These are phyloP conservation scores for Diabrotica virgifera DNA, from an alignment of 1,140 invertebrate species.

Conservation along the genomic window DNA sequence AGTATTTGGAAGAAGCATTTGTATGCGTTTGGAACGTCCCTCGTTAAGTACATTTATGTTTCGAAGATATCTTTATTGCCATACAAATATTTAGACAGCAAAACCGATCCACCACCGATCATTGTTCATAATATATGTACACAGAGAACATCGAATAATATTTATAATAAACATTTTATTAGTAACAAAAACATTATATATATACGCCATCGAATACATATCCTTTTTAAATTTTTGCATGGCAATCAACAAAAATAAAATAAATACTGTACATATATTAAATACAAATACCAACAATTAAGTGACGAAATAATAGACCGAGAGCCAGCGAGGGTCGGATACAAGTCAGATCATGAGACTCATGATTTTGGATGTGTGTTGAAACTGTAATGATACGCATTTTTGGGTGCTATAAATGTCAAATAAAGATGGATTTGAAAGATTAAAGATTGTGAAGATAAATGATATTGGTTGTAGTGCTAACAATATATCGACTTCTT, in stretches of 20 bases:
- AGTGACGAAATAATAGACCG: conserved; percentile 25
- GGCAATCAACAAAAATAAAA: conserved; percentile 40
- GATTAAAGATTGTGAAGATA: no score
- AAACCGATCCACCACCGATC: conserved; percentile 20
- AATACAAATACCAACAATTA: conserved; percentile 36
- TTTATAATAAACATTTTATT: conserved; percentile 39
- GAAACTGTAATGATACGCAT: no score
- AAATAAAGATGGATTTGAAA: no score
- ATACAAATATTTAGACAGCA: conserved; percentile 35
- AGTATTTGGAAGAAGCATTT: conserved; percentile 21
- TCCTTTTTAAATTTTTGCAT: conserved; percentile 36
- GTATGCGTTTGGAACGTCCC: conserved; percentile 22
- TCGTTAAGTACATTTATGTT: neutral
- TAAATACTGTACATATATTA: conserved; percentile 40
- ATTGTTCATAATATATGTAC: conserved; percentile 23
- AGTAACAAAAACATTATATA: conserved; percentile 31
- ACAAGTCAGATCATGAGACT: no score
- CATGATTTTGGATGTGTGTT: no score
- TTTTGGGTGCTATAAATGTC: no score
- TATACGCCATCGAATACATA: conserved; percentile 14
- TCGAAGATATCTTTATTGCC: conserved; percentile 33
- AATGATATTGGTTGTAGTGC: no score
- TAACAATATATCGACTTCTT: no score
- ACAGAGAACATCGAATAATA: conserved; percentile 29
- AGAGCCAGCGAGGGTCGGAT: no score